Evolutionary conservation across 2,888 invertebrate species (phyloP).

Genomic region (Minunthozetes semirufus): DNA sequence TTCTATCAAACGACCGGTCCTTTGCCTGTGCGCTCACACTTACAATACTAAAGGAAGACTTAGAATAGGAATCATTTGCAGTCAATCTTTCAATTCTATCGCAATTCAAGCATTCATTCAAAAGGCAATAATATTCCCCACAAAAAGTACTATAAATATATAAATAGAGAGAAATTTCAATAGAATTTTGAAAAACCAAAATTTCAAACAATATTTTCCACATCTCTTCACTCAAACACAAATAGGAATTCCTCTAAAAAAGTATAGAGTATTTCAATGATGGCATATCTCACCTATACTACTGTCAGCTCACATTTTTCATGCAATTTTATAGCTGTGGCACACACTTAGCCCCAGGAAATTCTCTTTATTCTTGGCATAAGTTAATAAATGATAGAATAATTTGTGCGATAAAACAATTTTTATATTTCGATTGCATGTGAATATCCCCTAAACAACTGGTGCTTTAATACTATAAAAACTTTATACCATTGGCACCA

Average conservation of each 20-base stretch:
- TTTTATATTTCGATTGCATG: neutral
- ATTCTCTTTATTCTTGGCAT: neutral
- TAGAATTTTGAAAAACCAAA: neutral
- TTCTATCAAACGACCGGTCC: neutral
- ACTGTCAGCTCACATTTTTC: too few relatives aligned
- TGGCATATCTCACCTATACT: too few relatives aligned
- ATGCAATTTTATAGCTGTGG: neutral
- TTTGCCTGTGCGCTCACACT: neutral
- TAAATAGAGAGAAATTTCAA: neutral
- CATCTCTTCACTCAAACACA: too few relatives aligned
- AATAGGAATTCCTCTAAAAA: too few relatives aligned
- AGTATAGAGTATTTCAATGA: too few relatives aligned
- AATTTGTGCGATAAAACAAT: conserved; percentile 20
- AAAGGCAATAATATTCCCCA: neutral
- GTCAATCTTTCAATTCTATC: neutral
- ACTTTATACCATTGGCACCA: neutral
- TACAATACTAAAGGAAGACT: neutral
- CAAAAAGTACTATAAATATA: neutral
- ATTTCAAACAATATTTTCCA: too few relatives aligned
- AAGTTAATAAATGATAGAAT: conserved; percentile 20
- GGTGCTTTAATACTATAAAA: neutral
- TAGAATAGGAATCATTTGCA: neutral
- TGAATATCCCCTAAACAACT: neutral
- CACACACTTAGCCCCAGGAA: neutral
- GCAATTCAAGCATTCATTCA: conserved; percentile 1